A percentile compares a stretch with the other conserved stretches of the same genome.
phyloP scores from a whole-genome alignment of 2,113 vertebrate species.

The Peucedramus taeniatus region DNA sequence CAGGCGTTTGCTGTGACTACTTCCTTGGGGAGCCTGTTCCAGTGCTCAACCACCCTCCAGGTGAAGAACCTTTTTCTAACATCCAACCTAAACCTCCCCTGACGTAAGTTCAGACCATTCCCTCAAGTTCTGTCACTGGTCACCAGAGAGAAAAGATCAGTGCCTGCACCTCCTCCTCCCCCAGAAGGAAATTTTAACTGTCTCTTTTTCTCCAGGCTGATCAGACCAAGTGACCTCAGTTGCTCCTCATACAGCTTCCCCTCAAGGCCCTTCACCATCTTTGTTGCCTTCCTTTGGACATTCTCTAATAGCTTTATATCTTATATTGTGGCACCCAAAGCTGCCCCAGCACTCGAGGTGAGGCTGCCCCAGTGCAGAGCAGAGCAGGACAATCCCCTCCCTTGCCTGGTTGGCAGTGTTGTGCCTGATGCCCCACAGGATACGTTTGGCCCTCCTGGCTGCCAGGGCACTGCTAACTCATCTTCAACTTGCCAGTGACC shows the following conservation, averaged over 20 bases:
- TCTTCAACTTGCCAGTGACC: background rate
- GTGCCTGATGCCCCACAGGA: background rate
- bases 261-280: background rate
- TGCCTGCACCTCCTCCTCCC: background rate
- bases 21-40: background rate
- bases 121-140: background rate
- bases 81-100: background rate
- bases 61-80: background rate
- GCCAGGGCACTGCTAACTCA: background rate
- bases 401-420: background rate
- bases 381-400: background rate
- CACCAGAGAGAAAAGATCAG: background rate
- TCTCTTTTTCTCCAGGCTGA: background rate
- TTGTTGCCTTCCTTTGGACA: background rate
- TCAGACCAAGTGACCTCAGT: background rate
- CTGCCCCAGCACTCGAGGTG: rapidly evolving
- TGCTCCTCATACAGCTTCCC: background rate
- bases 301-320: background rate
- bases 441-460: background rate
- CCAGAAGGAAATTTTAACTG: background rate
- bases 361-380: background rate
- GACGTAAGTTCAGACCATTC: background rate
- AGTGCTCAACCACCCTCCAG: background rate
- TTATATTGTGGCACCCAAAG: background rate
- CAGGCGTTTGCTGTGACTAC: background rate